Percentiles rank a stretch among this genome's conserved stretches.
phyloP scores from a whole-genome alignment of 2,113 vertebrate species.

The Malaclemys terrapin region DNA sequence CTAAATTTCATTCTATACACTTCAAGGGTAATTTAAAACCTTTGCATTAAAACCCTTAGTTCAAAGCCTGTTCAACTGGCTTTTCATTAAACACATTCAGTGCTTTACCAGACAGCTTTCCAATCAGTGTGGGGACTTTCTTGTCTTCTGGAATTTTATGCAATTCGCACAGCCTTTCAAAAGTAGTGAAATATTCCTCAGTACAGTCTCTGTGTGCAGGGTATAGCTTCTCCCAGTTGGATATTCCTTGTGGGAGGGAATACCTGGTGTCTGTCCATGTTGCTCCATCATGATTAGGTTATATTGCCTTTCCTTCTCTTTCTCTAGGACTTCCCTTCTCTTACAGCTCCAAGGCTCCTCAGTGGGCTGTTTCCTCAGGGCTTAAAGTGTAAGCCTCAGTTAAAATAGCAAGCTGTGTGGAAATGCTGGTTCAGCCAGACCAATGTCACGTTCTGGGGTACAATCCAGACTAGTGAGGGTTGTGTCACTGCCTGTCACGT shows the following conservation, averaged over 20 bases:
- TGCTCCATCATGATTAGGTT: background rate
- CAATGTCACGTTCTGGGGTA: background rate
- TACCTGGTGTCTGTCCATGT: background rate
- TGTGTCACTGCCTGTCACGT: background rate
- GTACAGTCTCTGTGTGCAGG: background rate
- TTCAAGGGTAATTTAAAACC: background rate
- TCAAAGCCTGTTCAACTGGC: background rate
- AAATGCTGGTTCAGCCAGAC: background rate
- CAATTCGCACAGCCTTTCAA: background rate
- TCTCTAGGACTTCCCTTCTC: background rate
- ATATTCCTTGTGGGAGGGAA: background rate
- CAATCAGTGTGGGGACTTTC: background rate
- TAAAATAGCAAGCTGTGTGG: background rate
- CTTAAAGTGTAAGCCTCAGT: background rate
- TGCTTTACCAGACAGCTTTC: background rate
- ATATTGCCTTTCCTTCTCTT: too few species aligned
- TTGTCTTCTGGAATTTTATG: background rate
- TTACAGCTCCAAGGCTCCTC: background rate
- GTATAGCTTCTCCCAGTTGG: background rate
- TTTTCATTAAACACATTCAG: background rate
- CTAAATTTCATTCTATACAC: background rate
- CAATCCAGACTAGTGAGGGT: background rate
- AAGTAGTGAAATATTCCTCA: background rate
- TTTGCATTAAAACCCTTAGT: background rate
- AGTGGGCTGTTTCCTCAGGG: background rate